Percentiles rank a stretch among this genome's conserved stretches.
Conservation (phyloP, 2,888 invertebrate species). For the Plagodis dolabraria region DNA sequence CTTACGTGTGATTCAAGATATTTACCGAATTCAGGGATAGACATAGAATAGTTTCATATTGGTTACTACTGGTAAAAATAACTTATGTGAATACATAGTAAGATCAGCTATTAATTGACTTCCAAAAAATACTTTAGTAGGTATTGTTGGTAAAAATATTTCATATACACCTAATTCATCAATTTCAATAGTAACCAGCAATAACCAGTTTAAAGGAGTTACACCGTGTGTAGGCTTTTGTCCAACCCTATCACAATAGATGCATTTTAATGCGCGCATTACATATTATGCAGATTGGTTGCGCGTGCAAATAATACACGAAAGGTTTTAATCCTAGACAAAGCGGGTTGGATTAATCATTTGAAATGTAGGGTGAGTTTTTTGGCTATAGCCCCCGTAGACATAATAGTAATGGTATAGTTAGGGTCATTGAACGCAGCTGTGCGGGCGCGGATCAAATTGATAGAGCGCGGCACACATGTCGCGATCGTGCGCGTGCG, state of each 20-base stretch:
- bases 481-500: slow-evolving; percentile 64
- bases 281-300: slow-evolving; percentile 64
- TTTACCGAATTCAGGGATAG: too few relatives aligned
- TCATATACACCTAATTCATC: too few relatives aligned
- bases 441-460: slow-evolving; percentile 78
- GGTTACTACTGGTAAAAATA: too few relatives aligned
- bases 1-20: too few relatives aligned
- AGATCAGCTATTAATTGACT: too few relatives aligned
- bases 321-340: slow-evolving; percentile 69
- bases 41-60: too few relatives aligned
- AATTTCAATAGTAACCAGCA: too few relatives aligned
- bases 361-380: slow-evolving; percentile 70
- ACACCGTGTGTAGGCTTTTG: slow-evolving; percentile 15
- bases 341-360: slow-evolving; percentile 73
- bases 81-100: too few relatives aligned
- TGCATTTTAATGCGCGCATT: slow-evolving; percentile 61
- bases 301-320: slow-evolving; percentile 67
- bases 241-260: slow-evolving; percentile 50
- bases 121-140: too few relatives aligned
- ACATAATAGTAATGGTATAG: slow-evolving; percentile 42
- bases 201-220: too few relatives aligned
- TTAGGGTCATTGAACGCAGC: slow-evolving; percentile 77
- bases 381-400: slow-evolving; percentile 49
- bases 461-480: slow-evolving; percentile 67
- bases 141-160: too few relatives aligned